Conservation (phyloP, 2,888 invertebrate genomes). For the Habroteleia sp. region DNA sequence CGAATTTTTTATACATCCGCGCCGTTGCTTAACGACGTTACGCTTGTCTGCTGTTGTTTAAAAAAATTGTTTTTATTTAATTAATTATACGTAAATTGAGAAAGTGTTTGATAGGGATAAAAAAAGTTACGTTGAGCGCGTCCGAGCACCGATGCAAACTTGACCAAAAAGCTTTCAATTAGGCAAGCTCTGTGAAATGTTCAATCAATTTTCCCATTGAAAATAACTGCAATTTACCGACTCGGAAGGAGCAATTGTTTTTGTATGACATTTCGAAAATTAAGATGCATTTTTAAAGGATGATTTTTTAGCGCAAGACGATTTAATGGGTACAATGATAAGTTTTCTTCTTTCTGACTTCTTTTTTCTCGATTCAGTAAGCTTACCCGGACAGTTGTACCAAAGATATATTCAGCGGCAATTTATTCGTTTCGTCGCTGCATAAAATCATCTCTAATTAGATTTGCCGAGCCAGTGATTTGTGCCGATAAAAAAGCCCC, state of each 20-base stretch:
- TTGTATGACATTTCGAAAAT: constrained; percentile 4
- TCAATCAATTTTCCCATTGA: constrained; percentile 36
- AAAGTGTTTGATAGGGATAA: constrained; percentile 8
- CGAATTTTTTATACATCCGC: constrained; percentile 7
- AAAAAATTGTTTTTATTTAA: constrained; percentile 49
- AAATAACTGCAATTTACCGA: constrained; percentile 36
- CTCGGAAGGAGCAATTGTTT: constrained; percentile 22
- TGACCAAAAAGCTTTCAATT: constrained; percentile 54
- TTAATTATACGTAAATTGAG: constrained; percentile 44
- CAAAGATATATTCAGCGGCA: constrained; percentile 49
- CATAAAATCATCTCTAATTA: constrained; percentile 63
- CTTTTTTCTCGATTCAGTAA: constrained; percentile 28
- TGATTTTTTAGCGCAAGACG: constrained; percentile 1
- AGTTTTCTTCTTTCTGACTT: constrained; percentile 18
- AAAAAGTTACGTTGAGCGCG: constrained; percentile 8
- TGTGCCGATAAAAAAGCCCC: constrained; percentile 56
- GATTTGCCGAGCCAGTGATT: constrained; percentile 63
- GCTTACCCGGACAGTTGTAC: constrained; percentile 39
- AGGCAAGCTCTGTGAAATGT: constrained; percentile 33
- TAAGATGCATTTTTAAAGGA: neutral
- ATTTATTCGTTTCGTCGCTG: constrained; percentile 61
- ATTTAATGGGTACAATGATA: constrained; percentile 27
- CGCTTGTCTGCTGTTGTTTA: constrained; percentile 28
- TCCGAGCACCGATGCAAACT: constrained; percentile 20
- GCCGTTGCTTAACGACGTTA: constrained; percentile 35